Conservation (phyloP, 92 coral and sea anemone species). For the Epizoanthus fatuus region DNA sequence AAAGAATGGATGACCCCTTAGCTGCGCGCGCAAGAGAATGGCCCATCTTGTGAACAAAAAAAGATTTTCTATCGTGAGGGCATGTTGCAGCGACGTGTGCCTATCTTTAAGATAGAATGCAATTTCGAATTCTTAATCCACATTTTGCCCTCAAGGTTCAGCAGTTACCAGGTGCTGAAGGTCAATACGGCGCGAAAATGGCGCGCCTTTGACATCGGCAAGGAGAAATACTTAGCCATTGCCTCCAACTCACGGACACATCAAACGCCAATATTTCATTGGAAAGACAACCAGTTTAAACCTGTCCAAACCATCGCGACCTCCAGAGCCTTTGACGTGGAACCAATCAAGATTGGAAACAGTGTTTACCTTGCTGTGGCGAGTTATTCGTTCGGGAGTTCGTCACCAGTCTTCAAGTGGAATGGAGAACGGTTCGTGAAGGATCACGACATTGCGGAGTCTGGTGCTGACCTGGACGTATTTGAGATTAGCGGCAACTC, state of each 20-base stretch:
- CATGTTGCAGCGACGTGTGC: too few species aligned
- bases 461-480: constrained; percentile 89
- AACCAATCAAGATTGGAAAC: constrained; percentile 81
- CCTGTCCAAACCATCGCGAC: constrained; percentile 79
- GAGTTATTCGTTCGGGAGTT: constrained; percentile 69
- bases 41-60: too few species aligned
- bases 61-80: too few species aligned
- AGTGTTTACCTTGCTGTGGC: constrained; percentile 86
- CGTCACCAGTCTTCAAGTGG: constrained; percentile 92
- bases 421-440: constrained; percentile 79
- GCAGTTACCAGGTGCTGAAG: constrained; percentile 79
- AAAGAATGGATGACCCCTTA: too few species aligned
- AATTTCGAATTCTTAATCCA: too few species aligned
- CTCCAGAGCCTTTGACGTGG: constrained; percentile 84
- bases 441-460: constrained; percentile 83
- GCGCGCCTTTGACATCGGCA: constrained; percentile 83
- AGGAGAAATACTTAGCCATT: constrained; percentile 82
- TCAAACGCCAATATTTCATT: constrained; percentile 84
- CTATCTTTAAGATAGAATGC: too few species aligned
- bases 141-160: constrained; percentile 65
- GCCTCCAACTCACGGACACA: constrained; percentile 83
- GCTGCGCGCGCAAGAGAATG: too few species aligned
- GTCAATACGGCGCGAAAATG: constrained; percentile 88
- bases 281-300: constrained; percentile 79
- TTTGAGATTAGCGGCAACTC: constrained; percentile 78